phyloP scores from a whole-genome alignment of 2,113 vertebrate genomes.

The Silurus meridionalis region DNA sequence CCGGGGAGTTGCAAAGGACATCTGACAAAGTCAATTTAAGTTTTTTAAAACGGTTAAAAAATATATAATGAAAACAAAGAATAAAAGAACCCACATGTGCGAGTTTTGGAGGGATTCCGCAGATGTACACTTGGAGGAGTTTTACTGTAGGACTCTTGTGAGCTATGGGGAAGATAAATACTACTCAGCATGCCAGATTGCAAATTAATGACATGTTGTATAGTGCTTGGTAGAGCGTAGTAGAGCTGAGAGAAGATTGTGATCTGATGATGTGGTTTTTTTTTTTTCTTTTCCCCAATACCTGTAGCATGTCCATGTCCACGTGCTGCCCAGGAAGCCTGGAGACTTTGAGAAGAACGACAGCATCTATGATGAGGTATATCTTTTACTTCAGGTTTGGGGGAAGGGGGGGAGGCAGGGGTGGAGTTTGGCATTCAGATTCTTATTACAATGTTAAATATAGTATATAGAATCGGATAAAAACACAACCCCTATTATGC shows the following conservation, averaged over 20 bases:
- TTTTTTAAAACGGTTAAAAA: constrained; percentile 56
- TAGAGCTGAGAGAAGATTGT: background rate
- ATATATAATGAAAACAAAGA: background rate
- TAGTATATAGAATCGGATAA: background rate
- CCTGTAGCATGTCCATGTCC: constrained; percentile 86
- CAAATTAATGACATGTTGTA: constrained; percentile 55
- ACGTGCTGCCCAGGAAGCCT: constrained; percentile 78
- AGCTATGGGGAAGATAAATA: constrained; percentile 40
- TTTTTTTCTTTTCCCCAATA: constrained; percentile 23
- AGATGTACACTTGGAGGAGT: constrained; percentile 52
- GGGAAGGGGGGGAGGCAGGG: background rate
- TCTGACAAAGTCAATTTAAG: constrained; percentile 65
- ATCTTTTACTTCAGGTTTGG: background rate
- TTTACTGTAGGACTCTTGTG: constrained; percentile 56
- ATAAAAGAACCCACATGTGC: background rate
- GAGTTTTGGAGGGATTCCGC: constrained; percentile 53
- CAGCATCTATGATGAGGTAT: constrained; percentile 81
- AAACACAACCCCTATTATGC: background rate
- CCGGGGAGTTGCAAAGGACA: constrained; percentile 40
- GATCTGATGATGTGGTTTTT: constrained; percentile 21
- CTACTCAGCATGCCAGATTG: constrained; percentile 47
- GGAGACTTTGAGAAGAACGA: constrained; percentile 85
- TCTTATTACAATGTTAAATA: background rate
- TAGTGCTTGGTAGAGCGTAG: constrained; percentile 45
- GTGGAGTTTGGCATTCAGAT: background rate